Conservation (phyloP, 2,113 vertebrate species). For the Heptranchias perlo region DNA sequence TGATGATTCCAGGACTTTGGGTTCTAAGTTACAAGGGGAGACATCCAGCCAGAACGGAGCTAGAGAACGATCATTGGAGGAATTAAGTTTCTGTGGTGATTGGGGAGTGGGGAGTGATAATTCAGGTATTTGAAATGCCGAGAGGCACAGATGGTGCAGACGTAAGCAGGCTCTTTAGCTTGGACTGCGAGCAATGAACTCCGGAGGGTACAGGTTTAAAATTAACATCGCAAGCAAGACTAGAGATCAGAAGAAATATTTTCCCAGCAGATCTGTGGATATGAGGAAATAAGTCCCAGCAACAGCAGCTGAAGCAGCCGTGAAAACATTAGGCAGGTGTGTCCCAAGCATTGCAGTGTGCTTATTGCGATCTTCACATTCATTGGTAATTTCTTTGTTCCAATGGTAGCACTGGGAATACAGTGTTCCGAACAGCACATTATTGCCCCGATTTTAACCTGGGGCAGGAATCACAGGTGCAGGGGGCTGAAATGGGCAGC, state of each 20-base stretch:
- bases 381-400: neutral
- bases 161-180: neutral
- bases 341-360: neutral
- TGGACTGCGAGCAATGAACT: neutral
- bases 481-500: too few relatives aligned
- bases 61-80: neutral
- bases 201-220: neutral
- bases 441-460: too few relatives aligned
- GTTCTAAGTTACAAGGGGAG: neutral
- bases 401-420: too few relatives aligned
- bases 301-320: neutral
- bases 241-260: neutral
- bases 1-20: neutral
- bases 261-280: neutral
- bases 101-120: neutral
- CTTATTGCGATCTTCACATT: neutral
- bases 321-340: neutral
- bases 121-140: neutral
- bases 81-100: neutral
- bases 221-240: neutral
- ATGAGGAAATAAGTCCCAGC: neutral
- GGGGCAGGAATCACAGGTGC: too few relatives aligned
- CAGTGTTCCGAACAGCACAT: too few relatives aligned
- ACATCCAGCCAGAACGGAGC: neutral
- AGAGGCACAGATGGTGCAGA: neutral